phyloP scores from a whole-genome alignment of 2,113 vertebrate genomes.

The Burhinus oedicnemus region DNA sequence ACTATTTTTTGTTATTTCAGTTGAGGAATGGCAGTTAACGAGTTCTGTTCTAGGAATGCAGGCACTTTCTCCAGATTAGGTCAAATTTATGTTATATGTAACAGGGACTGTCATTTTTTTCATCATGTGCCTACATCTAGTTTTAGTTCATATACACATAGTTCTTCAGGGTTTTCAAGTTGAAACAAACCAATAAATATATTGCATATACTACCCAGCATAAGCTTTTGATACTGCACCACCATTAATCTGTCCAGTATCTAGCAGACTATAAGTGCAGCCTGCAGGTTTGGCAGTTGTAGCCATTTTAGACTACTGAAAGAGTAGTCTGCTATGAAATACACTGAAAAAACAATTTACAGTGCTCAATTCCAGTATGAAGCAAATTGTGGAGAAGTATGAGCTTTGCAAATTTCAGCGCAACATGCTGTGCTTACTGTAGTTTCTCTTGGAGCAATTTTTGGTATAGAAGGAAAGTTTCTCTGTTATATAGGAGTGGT shows the following conservation, averaged over 20 bases:
- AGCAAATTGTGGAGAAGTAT: not conserved
- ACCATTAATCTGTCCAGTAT: not conserved
- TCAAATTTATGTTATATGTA: not conserved
- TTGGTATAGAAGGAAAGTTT: not conserved
- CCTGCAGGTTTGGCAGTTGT: not conserved
- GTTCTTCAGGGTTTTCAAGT: not conserved
- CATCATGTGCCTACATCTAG: not conserved
- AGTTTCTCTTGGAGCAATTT: not conserved
- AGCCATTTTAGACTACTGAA: not conserved
- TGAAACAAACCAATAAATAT: not conserved
- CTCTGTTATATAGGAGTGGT: not conserved
- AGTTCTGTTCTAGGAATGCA: not conserved
- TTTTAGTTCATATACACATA: not conserved
- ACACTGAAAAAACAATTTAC: not conserved
- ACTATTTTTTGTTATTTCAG: not conserved
- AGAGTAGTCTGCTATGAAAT: not conserved
- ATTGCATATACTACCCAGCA: not conserved
- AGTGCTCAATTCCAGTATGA: not conserved
- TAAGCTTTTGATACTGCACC: not conserved
- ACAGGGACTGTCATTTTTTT: not conserved
- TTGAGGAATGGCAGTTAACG: not conserved
- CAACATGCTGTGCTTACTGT: not conserved
- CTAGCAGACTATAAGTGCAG: not conserved
- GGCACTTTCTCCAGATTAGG: not conserved
- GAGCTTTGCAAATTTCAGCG: not conserved